Percentiles rank a stretch among this genome's conserved stretches.
Evolutionary conservation across 2,888 invertebrate species (phyloP).

Genomic region (Caenorhabditis angaria): DNA sequence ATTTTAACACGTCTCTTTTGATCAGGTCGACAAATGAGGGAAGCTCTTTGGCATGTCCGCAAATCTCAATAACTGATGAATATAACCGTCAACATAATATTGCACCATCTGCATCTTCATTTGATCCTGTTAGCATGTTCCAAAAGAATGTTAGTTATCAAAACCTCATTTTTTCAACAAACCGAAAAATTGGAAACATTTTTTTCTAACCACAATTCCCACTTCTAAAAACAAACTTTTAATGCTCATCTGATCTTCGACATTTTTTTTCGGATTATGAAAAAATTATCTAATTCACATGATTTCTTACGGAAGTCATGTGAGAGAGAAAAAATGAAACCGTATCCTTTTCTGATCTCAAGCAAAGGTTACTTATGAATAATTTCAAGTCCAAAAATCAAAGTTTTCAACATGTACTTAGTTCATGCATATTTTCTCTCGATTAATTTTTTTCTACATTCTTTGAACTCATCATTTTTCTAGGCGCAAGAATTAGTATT

Average conservation of each 20-base stretch:
- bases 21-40: slow-evolving; percentile 38
- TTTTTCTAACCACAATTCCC: background rate
- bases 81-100: slow-evolving; percentile 60
- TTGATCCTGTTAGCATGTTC: slow-evolving; percentile 59
- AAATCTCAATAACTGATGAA: slow-evolving; percentile 70
- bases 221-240: too few relatives aligned
- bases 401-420: too few relatives aligned
- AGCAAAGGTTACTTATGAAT: too few relatives aligned
- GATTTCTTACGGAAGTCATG: too few relatives aligned
- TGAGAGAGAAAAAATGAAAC: too few relatives aligned
- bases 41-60: slow-evolving; percentile 52
- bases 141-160: slow-evolving; percentile 75
- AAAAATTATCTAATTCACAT: too few relatives aligned
- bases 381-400: too few relatives aligned
- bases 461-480: slow-evolving; percentile 7
- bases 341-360: too few relatives aligned
- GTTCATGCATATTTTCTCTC: too few relatives aligned
- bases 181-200: background rate
- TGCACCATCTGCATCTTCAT: slow-evolving; percentile 52
- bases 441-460: background rate
- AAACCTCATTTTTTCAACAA: background rate
- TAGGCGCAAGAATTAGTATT: slow-evolving; percentile 58
- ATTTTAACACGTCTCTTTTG: background rate
- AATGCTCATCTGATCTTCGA: too few relatives aligned
- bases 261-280: too few relatives aligned